Evolutionary conservation across 35 echinoderm and acorn worm species (phyloP).

Genomic region (Heliocidaris tuberculata): DNA sequence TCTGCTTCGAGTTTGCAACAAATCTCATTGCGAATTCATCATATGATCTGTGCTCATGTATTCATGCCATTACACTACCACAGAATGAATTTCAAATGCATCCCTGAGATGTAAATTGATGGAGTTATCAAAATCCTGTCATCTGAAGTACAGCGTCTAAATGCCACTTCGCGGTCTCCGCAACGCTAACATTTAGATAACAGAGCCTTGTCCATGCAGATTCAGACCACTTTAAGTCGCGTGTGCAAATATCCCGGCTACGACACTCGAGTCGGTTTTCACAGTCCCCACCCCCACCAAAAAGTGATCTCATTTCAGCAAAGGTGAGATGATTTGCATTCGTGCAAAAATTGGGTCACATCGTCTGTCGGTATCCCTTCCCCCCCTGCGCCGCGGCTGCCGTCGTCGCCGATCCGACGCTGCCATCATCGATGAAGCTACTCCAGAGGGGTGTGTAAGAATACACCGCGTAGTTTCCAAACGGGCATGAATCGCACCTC

Average conservation of each 20-base stretch:
- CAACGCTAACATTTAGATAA: constrained; percentile 49
- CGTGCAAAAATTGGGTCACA: constrained; percentile 38
- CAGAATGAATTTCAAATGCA: constrained; percentile 43
- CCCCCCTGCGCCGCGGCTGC: background rate
- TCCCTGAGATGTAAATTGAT: background rate
- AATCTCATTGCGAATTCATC: background rate
- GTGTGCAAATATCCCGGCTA: constrained; percentile 36
- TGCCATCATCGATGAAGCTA: background rate
- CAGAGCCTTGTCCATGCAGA: constrained; percentile 23
- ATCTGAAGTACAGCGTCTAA: constrained; percentile 16
- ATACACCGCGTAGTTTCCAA: constrained; percentile 42
- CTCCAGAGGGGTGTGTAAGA: constrained; percentile 24
- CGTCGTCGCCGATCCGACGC: background rate
- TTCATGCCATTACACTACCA: background rate
- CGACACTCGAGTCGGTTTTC: constrained; percentile 13
- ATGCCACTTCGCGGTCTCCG: constrained; percentile 30
- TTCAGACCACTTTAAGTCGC: background rate
- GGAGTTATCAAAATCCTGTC: constrained; percentile 48
- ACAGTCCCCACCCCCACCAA: background rate
- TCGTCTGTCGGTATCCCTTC: constrained; percentile 27
- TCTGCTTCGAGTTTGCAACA: background rate
- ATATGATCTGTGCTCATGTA: background rate
- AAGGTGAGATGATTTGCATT: constrained; percentile 48
- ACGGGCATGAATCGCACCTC: background rate
- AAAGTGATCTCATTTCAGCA: background rate